Evolutionary conservation across 2,888 invertebrate species (phyloP).

Genomic region (Apotomis betuletana): DNA sequence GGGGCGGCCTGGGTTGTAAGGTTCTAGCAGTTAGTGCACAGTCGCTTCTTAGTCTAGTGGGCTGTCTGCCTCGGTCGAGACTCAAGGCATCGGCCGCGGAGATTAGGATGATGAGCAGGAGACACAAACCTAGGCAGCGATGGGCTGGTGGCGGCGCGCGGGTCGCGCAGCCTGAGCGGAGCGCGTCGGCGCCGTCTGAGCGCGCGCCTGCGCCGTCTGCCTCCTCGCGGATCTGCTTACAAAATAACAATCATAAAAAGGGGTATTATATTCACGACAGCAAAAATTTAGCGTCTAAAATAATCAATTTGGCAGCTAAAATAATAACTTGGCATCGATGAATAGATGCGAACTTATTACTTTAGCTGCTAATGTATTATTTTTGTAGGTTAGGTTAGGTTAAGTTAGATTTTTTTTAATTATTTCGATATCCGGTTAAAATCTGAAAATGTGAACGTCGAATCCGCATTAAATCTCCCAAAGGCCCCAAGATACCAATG

Average conservation of each 20-base stretch:
- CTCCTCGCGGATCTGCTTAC: slow-evolving; percentile 68
- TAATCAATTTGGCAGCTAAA: too few species aligned
- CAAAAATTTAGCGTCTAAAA: too few species aligned
- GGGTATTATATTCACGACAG: too few species aligned
- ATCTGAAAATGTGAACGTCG: too few species aligned
- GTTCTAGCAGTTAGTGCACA: slow-evolving; percentile 77
- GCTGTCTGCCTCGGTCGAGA: slow-evolving; percentile 55
- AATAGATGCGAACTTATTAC: too few species aligned
- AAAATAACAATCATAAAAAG: not conserved
- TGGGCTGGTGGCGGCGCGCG: slow-evolving; percentile 67
- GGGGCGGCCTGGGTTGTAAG: slow-evolving; percentile 59
- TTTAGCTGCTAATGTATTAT: too few species aligned
- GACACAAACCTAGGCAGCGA: slow-evolving; percentile 81
- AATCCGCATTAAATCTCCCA: too few species aligned
- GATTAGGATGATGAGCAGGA: slow-evolving; percentile 67
- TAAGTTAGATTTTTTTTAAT: too few species aligned
- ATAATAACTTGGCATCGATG: too few species aligned
- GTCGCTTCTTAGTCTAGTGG: slow-evolving; percentile 64
- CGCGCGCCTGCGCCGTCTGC: slow-evolving; percentile 48
- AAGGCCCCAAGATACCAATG: too few species aligned
- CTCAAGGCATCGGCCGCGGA: slow-evolving; percentile 62
- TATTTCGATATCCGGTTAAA: too few species aligned
- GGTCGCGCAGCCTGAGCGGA: slow-evolving; percentile 66
- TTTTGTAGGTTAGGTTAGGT: too few species aligned
- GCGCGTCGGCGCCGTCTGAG: slow-evolving; percentile 55